Percentiles rank a stretch among this genome's conserved stretches.
Conservation (phyloP, 2,888 invertebrate species). For the Agriopis marginaria region DNA sequence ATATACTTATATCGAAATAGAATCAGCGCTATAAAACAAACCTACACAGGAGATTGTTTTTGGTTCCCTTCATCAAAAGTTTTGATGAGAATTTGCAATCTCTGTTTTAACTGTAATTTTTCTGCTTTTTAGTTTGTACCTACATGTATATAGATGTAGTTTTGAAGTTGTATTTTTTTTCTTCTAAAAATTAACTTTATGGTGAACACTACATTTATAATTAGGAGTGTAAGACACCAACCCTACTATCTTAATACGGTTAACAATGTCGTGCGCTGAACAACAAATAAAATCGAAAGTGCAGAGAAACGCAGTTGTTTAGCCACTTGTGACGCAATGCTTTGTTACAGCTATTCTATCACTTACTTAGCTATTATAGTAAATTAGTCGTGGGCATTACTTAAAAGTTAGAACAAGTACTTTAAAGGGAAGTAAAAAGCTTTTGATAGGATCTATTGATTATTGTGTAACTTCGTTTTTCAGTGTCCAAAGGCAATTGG, state of each 20-base stretch:
- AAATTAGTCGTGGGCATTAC: slow-evolving; percentile 19
- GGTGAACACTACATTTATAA: no score
- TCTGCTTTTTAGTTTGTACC: no score
- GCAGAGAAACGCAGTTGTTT: slow-evolving; percentile 64
- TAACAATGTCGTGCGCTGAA: slow-evolving; percentile 54
- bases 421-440: slow-evolving; percentile 6
- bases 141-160: no score
- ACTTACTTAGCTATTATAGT: slow-evolving; percentile 9
- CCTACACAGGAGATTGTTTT: no score
- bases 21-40: no score
- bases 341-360: slow-evolving; percentile 25
- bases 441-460: neutral
- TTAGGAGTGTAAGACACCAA: slow-evolving; percentile 14
- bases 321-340: slow-evolving; percentile 59
- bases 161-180: no score
- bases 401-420: slow-evolving; percentile 1
- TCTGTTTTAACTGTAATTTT: no score
- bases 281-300: slow-evolving; percentile 75
- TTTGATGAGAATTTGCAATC: no score
- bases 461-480: neutral
- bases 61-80: no score
- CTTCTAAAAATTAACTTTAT: no score
- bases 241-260: slow-evolving; percentile 40
- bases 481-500: neutral
- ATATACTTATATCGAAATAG: no score